These are phyloP conservation scores for Sebastes iracundus DNA, from an alignment of 2,797 vertebrate species.

Conservation along the genomic window DNA sequence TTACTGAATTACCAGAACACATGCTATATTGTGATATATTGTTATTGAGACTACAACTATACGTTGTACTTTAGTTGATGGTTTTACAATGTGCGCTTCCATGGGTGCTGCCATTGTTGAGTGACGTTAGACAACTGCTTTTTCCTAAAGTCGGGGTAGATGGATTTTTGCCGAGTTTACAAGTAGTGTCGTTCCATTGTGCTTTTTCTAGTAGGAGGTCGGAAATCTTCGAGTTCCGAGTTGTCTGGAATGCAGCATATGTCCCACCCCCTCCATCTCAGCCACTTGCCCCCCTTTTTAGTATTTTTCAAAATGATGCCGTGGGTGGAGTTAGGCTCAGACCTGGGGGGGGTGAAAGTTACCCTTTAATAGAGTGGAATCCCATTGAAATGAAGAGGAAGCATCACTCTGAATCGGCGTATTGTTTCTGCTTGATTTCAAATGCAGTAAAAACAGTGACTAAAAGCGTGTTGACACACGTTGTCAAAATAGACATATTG, in stretches of 20 bases:
- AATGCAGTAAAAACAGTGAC: constrained; percentile 5
- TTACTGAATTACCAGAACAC: too few relatives aligned
- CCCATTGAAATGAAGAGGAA: neutral
- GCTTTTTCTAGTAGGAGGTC: neutral
- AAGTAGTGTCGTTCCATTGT: neutral
- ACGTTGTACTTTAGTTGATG: too few relatives aligned
- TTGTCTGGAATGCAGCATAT: neutral
- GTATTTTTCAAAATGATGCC: neutral
- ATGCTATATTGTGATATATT: too few relatives aligned
- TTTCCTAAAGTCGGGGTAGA: neutral
- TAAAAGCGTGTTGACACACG: constrained; percentile 5
- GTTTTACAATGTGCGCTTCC: too few relatives aligned
- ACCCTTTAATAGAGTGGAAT: neutral
- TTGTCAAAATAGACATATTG: constrained; percentile 45
- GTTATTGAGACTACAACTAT: too few relatives aligned
- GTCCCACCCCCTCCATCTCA: neutral
- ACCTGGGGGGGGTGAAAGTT: too few relatives aligned
- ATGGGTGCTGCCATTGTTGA: neutral
- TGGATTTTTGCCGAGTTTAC: neutral
- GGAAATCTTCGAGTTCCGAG: neutral
- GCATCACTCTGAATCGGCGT: neutral
- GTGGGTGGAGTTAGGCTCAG: neutral
- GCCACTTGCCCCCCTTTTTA: neutral
- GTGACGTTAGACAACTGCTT: neutral
- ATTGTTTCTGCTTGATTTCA: constrained; percentile 7